Evolutionary conservation across 2,113 vertebrate genomes (phyloP).

Genomic region (Pogona vitticeps): DNA sequence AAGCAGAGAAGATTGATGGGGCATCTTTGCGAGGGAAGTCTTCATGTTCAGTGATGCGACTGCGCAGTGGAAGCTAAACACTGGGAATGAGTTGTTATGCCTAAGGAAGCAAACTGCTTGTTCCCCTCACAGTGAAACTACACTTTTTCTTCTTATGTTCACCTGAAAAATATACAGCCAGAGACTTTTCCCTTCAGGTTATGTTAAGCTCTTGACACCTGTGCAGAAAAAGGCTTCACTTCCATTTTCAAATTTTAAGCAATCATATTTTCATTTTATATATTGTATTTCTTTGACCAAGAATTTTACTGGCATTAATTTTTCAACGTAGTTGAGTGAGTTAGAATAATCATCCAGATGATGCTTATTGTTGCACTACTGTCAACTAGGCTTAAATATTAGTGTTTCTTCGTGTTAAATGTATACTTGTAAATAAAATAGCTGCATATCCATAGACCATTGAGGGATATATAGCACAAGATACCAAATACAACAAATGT

Average conservation of each 20-base stretch:
- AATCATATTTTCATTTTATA: conserved; percentile 90
- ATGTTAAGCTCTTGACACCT: conserved; percentile 79
- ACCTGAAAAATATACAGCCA: conserved; percentile 78
- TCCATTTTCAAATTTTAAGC: conserved; percentile 85
- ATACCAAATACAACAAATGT: not conserved
- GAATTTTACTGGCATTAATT: conserved; percentile 96
- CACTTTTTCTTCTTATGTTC: conserved; percentile 79
- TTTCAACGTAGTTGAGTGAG: conserved; percentile 98
- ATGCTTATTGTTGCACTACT: conserved; percentile 90
- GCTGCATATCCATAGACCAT: conserved; percentile 46
- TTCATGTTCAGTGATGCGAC: conserved; percentile 95
- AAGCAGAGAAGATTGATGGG: conserved; percentile 97
- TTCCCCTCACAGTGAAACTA: conserved; percentile 80
- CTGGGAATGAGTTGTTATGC: conserved; percentile 89
- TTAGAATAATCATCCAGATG: conserved; percentile 96
- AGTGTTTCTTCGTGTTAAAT: conserved; percentile 88
- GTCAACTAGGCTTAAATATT: conserved; percentile 81
- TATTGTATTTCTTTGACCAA: conserved; percentile 95
- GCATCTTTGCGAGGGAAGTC: conserved; percentile 94
- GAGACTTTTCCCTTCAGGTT: conserved; percentile 78
- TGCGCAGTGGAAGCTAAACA: conserved; percentile 75
- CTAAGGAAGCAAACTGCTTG: conserved; percentile 89
- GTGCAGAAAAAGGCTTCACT: conserved; percentile 81
- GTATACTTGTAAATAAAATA: conserved; percentile 91
- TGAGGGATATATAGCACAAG: not conserved